These are phyloP conservation scores for Plecturocebus donacophilus DNA, from an alignment of 2,113 vertebrate genomes.

Conservation along the genomic window DNA sequence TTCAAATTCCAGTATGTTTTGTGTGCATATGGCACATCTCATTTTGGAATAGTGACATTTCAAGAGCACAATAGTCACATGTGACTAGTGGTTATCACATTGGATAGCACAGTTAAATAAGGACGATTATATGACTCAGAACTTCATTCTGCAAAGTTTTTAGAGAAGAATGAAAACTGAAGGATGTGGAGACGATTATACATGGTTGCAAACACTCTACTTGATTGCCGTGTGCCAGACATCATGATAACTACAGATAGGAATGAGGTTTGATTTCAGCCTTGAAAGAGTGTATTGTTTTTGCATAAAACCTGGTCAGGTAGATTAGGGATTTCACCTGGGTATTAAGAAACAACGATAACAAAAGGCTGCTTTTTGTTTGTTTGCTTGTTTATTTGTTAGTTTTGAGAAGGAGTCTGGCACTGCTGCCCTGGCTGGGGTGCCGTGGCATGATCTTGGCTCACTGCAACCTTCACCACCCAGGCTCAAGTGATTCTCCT, in stretches of 20 bases:
- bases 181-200: slow-evolving; percentile 1
- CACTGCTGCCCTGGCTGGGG: too few species aligned
- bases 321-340: neutral
- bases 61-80: neutral
- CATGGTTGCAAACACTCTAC: neutral
- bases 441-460: too few species aligned
- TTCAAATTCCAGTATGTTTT: neutral
- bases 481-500: too few species aligned
- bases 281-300: neutral
- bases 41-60: neutral
- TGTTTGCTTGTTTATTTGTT: too few species aligned
- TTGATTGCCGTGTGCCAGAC: neutral
- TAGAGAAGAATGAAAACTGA: neutral
- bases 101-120: neutral
- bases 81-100: neutral
- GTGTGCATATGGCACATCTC: neutral
- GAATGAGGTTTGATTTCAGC: slow-evolving; percentile 21
- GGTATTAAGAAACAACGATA: neutral
- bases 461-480: too few species aligned
- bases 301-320: neutral
- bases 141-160: neutral
- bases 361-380: neutral
- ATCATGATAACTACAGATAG: neutral
- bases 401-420: too few species aligned
- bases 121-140: neutral